Evolutionary conservation across 2,888 invertebrate genomes (phyloP).

Genomic region (Molanna angustata): DNA sequence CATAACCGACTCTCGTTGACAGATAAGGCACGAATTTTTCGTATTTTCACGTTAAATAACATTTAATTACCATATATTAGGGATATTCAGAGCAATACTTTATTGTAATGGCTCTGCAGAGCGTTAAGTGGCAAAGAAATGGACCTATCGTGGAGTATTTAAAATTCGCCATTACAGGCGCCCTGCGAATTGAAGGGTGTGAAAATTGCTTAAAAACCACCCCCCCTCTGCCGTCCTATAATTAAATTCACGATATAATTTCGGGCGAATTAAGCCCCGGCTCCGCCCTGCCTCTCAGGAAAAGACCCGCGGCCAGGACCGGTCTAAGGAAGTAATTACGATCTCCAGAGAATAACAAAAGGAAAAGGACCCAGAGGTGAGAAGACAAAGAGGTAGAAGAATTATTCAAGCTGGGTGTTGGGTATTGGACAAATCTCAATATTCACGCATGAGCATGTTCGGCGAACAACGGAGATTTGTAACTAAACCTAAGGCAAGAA

Average conservation of each 20-base stretch:
- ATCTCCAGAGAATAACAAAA: conserved; percentile 13
- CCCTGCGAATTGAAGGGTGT: conserved; percentile 8
- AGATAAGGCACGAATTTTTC: too few species aligned
- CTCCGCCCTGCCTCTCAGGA: conserved; percentile 10
- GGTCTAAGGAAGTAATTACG: conserved; percentile 16
- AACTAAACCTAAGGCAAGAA: too few species aligned
- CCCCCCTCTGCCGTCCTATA: conserved; percentile 4
- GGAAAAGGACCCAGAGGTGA: conserved; percentile 7
- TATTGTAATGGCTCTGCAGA: not conserved
- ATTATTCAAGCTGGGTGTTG: not conserved
- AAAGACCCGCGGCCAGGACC: conserved; percentile 6
- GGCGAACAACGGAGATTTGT: too few species aligned
- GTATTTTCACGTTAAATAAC: too few species aligned
- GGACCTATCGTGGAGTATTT: conserved; percentile 4
- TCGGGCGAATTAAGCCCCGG: conserved; percentile 18
- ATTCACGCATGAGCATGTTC: too few species aligned
- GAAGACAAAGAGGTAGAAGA: not conserved
- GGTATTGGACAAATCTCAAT: not conserved
- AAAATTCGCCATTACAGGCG: conserved; percentile 8
- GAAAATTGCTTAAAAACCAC: conserved; percentile 11
- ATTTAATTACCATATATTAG: too few species aligned
- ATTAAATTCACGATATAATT: conserved; percentile 22
- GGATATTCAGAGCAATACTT: too few species aligned
- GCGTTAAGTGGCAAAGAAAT: not conserved
- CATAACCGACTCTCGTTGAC: too few species aligned